These are phyloP conservation scores for Stratiomys singularior DNA, from an alignment of 2,888 invertebrate species.

Conservation along the genomic window DNA sequence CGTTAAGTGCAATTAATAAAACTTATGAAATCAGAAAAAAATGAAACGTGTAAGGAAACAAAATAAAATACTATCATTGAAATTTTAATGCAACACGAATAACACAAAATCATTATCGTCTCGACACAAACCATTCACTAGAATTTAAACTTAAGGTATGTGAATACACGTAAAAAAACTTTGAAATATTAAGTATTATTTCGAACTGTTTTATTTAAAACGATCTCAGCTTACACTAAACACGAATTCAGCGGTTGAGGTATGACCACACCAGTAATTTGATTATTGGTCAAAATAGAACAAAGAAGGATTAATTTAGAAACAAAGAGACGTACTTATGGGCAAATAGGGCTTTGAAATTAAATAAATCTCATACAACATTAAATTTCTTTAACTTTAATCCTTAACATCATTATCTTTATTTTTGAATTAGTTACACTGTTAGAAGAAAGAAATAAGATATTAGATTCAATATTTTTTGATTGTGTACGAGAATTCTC, in stretches of 20 bases:
- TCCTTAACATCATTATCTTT: neutral
- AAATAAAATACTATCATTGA: neutral
- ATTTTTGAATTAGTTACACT: constrained; percentile 6
- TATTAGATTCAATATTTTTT: constrained; percentile 29
- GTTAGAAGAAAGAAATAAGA: neutral
- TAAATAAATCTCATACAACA: no score
- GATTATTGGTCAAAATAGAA: no score
- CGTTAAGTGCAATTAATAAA: constrained; percentile 36
- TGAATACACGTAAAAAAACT: no score
- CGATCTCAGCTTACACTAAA: no score
- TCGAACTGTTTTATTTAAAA: no score
- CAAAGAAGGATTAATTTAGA: no score
- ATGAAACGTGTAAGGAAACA: neutral
- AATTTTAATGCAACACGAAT: neutral
- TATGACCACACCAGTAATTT: no score
- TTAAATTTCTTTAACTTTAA: neutral
- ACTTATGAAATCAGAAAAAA: neutral
- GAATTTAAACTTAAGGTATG: neutral
- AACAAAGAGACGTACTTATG: no score
- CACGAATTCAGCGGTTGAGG: no score
- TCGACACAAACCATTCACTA: neutral
- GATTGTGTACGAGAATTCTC: constrained; percentile 1
- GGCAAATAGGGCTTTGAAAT: no score
- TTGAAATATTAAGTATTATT: no score
- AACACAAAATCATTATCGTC: neutral